These are phyloP conservation scores for Nephrotoma flavescens DNA, from an alignment of 2,888 invertebrate species.

Conservation along the genomic window DNA sequence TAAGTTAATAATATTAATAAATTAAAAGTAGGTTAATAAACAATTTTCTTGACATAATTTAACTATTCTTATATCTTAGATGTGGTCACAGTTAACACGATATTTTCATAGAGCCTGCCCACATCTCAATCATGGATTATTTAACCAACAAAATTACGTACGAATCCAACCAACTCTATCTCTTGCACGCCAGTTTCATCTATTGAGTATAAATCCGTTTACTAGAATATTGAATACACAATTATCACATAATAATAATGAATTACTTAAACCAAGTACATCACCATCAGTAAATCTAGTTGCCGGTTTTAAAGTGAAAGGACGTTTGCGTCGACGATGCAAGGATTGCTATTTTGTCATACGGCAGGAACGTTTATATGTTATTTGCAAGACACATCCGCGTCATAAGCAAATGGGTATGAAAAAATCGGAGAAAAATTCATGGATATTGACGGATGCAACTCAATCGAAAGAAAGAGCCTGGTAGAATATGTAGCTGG, in stretches of 20 bases:
- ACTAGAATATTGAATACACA: not conserved
- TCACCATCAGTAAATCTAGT: conserved; percentile 24
- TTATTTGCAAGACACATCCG: conserved; percentile 59
- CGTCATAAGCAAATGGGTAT: conserved; percentile 72
- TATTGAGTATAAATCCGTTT: not conserved
- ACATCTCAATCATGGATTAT: not conserved
- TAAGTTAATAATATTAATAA: not conserved
- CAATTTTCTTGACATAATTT: not conserved
- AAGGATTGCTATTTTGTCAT: conserved; percentile 62
- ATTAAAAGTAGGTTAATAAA: not conserved
- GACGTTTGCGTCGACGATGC: conserved; percentile 51
- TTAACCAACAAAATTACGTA: not conserved
- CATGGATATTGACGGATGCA: conserved; percentile 62
- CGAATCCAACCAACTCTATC: not conserved
- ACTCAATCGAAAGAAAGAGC: conserved; percentile 40
- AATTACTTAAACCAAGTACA: not conserved
- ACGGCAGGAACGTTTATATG: conserved; percentile 49
- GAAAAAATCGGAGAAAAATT: conserved; percentile 49
- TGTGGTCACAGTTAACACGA: not conserved
- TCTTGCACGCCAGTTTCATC: not conserved
- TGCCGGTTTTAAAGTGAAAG: conserved; percentile 59
- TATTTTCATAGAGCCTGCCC: not conserved
- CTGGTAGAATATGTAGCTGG: conserved; percentile 10
- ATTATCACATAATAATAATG: not conserved
- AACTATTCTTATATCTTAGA: not conserved